phyloP scores from a whole-genome alignment of 1,140 invertebrate species.

The Nixonia krombeini region DNA sequence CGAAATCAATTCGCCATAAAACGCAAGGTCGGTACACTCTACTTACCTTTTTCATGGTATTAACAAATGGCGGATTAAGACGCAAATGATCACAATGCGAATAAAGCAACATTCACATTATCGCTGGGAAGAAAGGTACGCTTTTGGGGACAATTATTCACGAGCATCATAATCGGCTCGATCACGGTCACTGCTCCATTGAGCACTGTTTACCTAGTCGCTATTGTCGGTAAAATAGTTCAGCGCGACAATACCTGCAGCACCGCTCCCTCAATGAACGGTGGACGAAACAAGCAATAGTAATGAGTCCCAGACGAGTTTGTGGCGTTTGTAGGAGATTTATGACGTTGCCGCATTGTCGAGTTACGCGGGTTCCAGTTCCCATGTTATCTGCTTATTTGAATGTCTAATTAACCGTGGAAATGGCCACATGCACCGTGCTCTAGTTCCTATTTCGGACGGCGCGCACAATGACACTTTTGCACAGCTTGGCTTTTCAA shows the following conservation, averaged over 20 bases:
- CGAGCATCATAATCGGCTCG: no score
- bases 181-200: constrained; percentile 29
- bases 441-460: neutral
- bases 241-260: constrained; percentile 43
- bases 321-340: constrained; percentile 37
- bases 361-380: constrained; percentile 20
- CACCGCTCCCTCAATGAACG: constrained; percentile 33
- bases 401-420: constrained; percentile 10
- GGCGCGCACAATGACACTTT: neutral
- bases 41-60: no score
- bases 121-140: no score
- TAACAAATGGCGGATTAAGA: no score
- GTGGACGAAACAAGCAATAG: constrained; percentile 16
- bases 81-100: no score
- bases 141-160: no score
- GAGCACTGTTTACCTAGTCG: constrained; percentile 34
- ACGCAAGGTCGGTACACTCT: no score
- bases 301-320: constrained; percentile 27
- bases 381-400: constrained; percentile 22
- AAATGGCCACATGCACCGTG: neutral
- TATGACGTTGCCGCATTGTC: constrained; percentile 39
- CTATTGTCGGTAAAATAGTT: constrained; percentile 49
- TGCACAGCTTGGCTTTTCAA: no score
- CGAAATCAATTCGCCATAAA: neutral
- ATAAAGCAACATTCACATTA: no score